Percentiles rank a stretch among this genome's conserved stretches.
Conservation (phyloP, 2,113 vertebrate genomes). For the Acrocephalus kingi region DNA sequence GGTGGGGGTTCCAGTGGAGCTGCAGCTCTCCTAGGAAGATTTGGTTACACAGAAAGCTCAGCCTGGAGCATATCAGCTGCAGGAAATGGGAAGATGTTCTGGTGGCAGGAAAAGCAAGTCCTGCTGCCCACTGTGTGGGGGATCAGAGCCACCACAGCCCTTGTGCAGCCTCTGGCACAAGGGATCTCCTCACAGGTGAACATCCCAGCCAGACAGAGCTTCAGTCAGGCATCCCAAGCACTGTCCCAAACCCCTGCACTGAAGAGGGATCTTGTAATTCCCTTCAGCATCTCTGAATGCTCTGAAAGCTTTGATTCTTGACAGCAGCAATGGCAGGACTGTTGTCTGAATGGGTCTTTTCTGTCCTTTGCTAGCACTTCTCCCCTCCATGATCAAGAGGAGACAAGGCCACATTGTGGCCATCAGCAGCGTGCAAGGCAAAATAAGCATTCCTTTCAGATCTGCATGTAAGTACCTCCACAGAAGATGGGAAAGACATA, state of each 20-base stretch:
- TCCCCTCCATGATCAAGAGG: slow-evolving; percentile 89
- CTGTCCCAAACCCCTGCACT: background rate
- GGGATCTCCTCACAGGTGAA: background rate
- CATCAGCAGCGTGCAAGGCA: slow-evolving; percentile 96
- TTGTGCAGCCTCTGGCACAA: background rate
- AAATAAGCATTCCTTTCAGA: slow-evolving; percentile 91
- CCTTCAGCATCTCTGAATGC: background rate
- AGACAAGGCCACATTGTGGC: slow-evolving; percentile 86
- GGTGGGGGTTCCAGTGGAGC: background rate
- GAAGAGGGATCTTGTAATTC: background rate
- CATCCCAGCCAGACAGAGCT: background rate
- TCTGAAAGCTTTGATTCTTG: background rate
- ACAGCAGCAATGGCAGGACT: background rate
- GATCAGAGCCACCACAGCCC: background rate
- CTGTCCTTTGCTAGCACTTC: slow-evolving; percentile 75
- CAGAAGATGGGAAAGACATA: background rate
- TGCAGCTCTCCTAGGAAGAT: background rate
- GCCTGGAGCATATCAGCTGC: background rate
- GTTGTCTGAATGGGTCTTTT: slow-evolving; percentile 34
- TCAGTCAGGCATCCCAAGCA: background rate
- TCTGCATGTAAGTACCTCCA: slow-evolving; percentile 89
- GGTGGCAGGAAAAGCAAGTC: background rate
- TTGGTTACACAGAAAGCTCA: background rate
- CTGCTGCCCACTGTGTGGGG: background rate
- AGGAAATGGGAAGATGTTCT: background rate